Evolutionary conservation across 2,888 invertebrate genomes (phyloP).

Genomic region (Ecliptopera silaceata): DNA sequence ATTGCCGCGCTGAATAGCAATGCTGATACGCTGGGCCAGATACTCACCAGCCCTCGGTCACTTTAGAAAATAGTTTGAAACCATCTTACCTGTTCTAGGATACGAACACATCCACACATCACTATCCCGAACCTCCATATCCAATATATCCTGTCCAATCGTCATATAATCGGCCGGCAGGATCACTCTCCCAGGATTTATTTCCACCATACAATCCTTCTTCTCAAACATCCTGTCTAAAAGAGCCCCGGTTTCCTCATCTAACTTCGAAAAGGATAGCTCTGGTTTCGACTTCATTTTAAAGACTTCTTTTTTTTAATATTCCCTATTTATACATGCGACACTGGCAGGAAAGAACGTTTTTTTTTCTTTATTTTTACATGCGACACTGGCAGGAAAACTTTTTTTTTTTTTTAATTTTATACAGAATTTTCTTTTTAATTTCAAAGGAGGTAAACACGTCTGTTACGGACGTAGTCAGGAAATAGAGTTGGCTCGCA

Average conservation of each 20-base stretch:
- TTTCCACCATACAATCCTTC: constrained; percentile 87
- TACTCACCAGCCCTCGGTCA: too few relatives aligned
- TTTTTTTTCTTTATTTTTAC: constrained; percentile 14
- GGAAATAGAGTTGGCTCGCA: constrained; percentile 18
- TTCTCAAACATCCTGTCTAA: constrained; percentile 87
- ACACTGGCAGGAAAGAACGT: constrained; percentile 8
- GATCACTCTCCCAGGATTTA: constrained; percentile 87
- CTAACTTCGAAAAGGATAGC: constrained; percentile 83
- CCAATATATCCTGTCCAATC: constrained; percentile 87
- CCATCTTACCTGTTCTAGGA: constrained; percentile 91
- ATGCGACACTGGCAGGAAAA: constrained; percentile 10
- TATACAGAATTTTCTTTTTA: constrained; percentile 14
- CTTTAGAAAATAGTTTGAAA: too few relatives aligned
- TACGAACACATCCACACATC: constrained; percentile 95
- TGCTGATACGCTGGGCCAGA: too few relatives aligned
- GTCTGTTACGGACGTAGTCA: constrained; percentile 29
- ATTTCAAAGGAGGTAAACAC: constrained; percentile 16
- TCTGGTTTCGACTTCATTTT: constrained; percentile 67
- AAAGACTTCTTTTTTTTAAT: constrained; percentile 11
- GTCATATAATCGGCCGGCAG: constrained; percentile 87
- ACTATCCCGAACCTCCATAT: constrained; percentile 87
- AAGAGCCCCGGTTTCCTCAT: constrained; percentile 81
- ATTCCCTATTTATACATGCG: background rate
- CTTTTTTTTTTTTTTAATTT: constrained; percentile 18
- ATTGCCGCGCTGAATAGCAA: too few relatives aligned